A percentile compares a stretch with the other conserved stretches of the same genome.
Evolutionary conservation across 2,113 vertebrate species (phyloP).

Genomic region (Podocnemis expansa): DNA sequence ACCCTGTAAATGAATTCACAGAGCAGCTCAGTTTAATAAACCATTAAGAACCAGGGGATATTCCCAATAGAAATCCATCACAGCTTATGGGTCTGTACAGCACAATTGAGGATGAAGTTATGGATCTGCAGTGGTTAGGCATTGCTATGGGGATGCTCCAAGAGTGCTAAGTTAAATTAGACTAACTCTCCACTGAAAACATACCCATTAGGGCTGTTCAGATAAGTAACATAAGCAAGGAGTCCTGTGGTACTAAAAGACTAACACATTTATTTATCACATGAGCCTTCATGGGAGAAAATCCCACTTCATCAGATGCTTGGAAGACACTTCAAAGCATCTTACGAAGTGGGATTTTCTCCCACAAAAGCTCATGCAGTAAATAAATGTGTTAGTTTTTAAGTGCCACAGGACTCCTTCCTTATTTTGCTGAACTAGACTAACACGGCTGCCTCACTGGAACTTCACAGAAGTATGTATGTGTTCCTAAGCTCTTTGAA

Average conservation of each 20-base stretch:
- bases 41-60: fast-evolving
- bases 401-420: too few relatives aligned
- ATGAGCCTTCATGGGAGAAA: too few relatives aligned
- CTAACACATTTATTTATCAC: too few relatives aligned
- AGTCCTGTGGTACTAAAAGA: too few relatives aligned
- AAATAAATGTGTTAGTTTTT: too few relatives aligned
- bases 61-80: background rate
- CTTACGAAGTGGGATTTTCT: too few relatives aligned
- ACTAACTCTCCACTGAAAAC: background rate
- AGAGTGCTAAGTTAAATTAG: background rate
- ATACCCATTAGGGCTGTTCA: background rate
- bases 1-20: background rate
- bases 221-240: too few relatives aligned
- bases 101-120: background rate
- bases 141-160: background rate
- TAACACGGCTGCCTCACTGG: too few relatives aligned
- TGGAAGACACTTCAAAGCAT: too few relatives aligned
- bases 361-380: too few relatives aligned
- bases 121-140: background rate
- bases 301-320: too few relatives aligned
- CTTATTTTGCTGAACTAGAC: too few relatives aligned
- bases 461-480: background rate
- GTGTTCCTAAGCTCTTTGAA: background rate
- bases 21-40: background rate
- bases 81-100: background rate